A percentile compares a stretch with the other conserved stretches of the same genome.
These are phyloP conservation scores for Paracentrotus lividus DNA, from an alignment of 53 echinoderm and acorn worm species.

Conservation along the genomic window DNA sequence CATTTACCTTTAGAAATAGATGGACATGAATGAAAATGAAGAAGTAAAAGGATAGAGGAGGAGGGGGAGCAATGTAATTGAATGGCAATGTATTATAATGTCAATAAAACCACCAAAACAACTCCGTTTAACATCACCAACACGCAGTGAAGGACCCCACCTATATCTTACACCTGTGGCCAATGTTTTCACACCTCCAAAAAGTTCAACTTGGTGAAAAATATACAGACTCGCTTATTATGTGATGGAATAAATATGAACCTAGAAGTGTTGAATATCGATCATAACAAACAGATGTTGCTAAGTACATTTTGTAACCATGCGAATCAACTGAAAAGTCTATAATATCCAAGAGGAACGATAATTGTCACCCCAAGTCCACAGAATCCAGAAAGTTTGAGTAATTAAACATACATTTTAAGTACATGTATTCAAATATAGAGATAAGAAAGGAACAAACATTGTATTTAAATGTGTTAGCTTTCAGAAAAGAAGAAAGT, in stretches of 20 bases:
- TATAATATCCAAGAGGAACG: neutral
- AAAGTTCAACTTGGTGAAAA: conserved; percentile 32
- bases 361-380: neutral
- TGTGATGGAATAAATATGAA: conserved; percentile 12
- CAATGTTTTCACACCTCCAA: neutral
- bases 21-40: neutral
- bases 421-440: no score
- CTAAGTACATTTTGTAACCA: neutral
- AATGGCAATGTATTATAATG: neutral
- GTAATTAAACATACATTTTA: neutral
- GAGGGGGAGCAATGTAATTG: neutral
- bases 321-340: neutral
- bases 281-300: conserved; percentile 60
- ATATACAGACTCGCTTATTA: neutral
- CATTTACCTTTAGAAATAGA: neutral
- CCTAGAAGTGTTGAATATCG: conserved; percentile 35
- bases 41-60: neutral
- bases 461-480: no score
- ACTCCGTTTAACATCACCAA: neutral
- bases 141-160: neutral
- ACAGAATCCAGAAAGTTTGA: neutral
- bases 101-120: neutral
- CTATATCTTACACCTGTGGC: conserved; percentile 37
- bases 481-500: no score
- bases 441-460: no score